Base-by-base conservation (phyloP, 2,113 vertebrate genomes). In the Rhinolophus sinicus region DNA sequence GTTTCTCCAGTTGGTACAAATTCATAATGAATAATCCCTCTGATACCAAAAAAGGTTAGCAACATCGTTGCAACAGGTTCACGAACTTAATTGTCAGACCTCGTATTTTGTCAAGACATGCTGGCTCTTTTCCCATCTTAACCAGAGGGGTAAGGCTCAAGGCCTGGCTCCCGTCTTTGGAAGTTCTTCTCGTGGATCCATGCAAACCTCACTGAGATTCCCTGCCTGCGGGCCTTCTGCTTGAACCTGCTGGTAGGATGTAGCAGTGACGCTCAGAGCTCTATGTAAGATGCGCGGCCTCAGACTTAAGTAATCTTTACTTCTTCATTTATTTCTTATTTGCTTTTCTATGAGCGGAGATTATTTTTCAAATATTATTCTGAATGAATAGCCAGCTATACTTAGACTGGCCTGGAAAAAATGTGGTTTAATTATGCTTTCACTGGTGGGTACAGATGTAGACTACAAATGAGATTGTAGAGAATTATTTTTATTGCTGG, bases 331-430 rank as follows among this genome's bases (percentile, higher is more conserved):
- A 14, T 92, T 95, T 73, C 15, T 92, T 35, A 80, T 77, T 96
- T 90, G 54, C 54, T 87, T 87, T 95, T 67, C 73, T 94, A 10
- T 72, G 47, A 82, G 28, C 50, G n/a, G 54, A 88, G 40, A 40
- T 72, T 92, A 92, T n/a, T 94, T 91, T 92, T 92, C 38, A 65
- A 82, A 67, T 62, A 38, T 40, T 91, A 35, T 83, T 96, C 69
- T 77, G 83, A 28, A 65, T 52, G 54, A 14, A 62, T 81, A 87
- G 4, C 1, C 58, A 15, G 86, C 92, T 93, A 13, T 88, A n/a
- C 95, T 78, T 70, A 87, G 9, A 67, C 38, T 72, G 22, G 24
- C 85, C 82, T 87, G 52, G 44, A 16, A 54, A 47, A 90, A 70
- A 62, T 44, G 12, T 52, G 15, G 33, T 24, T 84, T 88, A 82